Conservation (phyloP, 2,113 vertebrate genomes). For the Micronycteris hirsuta region DNA sequence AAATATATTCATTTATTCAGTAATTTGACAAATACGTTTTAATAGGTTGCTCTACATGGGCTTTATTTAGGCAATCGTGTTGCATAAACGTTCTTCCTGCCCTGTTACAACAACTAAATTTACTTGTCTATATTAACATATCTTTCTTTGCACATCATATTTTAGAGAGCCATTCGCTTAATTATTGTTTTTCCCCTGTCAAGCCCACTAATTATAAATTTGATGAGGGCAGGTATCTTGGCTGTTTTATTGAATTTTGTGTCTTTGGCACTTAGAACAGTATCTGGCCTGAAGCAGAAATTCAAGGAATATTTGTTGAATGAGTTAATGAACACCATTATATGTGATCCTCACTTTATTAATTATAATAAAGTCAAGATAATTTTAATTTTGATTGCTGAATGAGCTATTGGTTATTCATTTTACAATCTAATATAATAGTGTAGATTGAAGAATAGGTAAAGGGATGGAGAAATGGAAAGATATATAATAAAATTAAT, state of each 20-base stretch:
- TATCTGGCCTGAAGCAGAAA: neutral
- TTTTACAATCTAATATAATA: conserved; percentile 26
- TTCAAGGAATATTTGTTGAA: conserved; percentile 6
- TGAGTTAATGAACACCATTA: neutral
- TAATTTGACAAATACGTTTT: neutral
- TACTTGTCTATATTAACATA: neutral
- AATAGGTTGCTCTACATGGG: neutral
- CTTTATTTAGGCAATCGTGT: neutral
- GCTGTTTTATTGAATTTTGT: neutral
- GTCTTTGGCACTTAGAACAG: neutral
- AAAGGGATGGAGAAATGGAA: neutral
- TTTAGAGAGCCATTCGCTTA: conserved; percentile 20
- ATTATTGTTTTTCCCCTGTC: neutral
- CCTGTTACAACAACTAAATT: neutral
- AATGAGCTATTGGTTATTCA: neutral
- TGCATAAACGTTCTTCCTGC: neutral
- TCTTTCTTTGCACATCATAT: neutral
- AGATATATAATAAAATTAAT: neutral
- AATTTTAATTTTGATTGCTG: conserved; percentile 20
- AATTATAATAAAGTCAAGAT: conserved; percentile 20
- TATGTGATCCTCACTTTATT: neutral
- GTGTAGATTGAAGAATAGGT: neutral
- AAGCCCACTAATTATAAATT: neutral
- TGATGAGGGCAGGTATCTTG: neutral
- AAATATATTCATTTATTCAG: neutral